These are phyloP conservation scores for Cephus cinctus DNA, from an alignment of 1,140 invertebrate genomes.

Conservation along the genomic window DNA sequence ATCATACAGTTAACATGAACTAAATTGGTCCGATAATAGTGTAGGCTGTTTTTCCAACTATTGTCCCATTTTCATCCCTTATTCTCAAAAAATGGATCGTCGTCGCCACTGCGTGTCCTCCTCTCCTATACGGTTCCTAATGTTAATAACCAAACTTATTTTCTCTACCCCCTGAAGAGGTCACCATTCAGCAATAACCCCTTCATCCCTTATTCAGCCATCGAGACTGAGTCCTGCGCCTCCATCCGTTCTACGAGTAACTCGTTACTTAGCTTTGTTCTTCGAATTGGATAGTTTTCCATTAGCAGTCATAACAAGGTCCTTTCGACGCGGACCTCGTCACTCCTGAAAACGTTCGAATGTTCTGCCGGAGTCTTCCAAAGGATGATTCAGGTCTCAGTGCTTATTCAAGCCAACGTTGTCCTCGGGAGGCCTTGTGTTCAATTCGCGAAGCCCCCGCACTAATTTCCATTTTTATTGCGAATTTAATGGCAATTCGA, in stretches of 20 bases:
- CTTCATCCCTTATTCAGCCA: no score
- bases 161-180: slow-evolving; percentile 26
- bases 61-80: no score
- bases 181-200: no score
- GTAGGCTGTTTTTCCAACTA: no score
- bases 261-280: slow-evolving; percentile 52
- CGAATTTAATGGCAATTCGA: slow-evolving; percentile 43
- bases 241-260: slow-evolving; percentile 30
- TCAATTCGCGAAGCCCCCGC: slow-evolving; percentile 33
- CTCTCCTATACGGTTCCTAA: slow-evolving; percentile 29
- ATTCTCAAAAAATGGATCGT: no score
- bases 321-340: slow-evolving; percentile 35
- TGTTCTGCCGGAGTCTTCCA: slow-evolving; percentile 3
- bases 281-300: slow-evolving; percentile 54
- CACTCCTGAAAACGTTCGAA: slow-evolving; percentile 29
- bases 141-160: slow-evolving; percentile 41
- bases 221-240: slow-evolving; percentile 21
- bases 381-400: not conserved
- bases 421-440: slow-evolving; percentile 33
- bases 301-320: slow-evolving; percentile 54
- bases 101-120: no score
- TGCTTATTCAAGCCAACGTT: slow-evolving; percentile 40
- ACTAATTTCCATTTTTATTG: slow-evolving; percentile 54
- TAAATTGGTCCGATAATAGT: no score
- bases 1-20: no score